Evolutionary conservation across 2,888 invertebrate genomes (phyloP).

Genomic region (Rhingia campestris): DNA sequence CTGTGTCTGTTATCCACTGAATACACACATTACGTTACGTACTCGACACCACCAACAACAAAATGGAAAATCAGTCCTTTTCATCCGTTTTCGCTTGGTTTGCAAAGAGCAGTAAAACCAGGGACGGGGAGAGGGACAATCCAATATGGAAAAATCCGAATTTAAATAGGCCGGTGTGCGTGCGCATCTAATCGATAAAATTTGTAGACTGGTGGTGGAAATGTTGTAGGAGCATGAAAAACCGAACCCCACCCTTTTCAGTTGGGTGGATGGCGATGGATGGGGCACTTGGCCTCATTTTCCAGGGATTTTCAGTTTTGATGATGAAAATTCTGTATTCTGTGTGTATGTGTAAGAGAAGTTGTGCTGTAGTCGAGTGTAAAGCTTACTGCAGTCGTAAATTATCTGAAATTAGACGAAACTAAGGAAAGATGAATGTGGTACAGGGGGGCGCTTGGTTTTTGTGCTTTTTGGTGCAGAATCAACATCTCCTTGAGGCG

Average conservation of each 20-base stretch:
- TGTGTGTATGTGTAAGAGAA: slow-evolving; percentile 38
- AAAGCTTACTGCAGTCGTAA: slow-evolving; percentile 63
- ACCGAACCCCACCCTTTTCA: slow-evolving; percentile 68
- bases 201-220: slow-evolving; percentile 53
- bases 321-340: slow-evolving; percentile 44
- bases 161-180: slow-evolving; percentile 72
- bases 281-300: slow-evolving; percentile 68
- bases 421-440: slow-evolving; percentile 31
- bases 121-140: slow-evolving; percentile 20
- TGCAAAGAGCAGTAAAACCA: neutral
- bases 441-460: neutral
- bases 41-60: slow-evolving; percentile 43
- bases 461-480: slow-evolving; percentile 5
- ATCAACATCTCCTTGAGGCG: neutral
- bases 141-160: slow-evolving; percentile 62
- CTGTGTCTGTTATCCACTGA: slow-evolving; percentile 15
- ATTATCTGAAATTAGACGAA: slow-evolving; percentile 56
- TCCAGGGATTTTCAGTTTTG: slow-evolving; percentile 60
- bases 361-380: slow-evolving; percentile 12
- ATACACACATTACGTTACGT: slow-evolving; percentile 60
- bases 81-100: slow-evolving; percentile 33
- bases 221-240: slow-evolving; percentile 22
- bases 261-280: neutral
- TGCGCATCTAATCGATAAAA: slow-evolving; percentile 75
- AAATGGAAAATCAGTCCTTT: slow-evolving; percentile 26